Conservation (phyloP, 2,113 vertebrate genomes). For the Platysteira castanea region DNA sequence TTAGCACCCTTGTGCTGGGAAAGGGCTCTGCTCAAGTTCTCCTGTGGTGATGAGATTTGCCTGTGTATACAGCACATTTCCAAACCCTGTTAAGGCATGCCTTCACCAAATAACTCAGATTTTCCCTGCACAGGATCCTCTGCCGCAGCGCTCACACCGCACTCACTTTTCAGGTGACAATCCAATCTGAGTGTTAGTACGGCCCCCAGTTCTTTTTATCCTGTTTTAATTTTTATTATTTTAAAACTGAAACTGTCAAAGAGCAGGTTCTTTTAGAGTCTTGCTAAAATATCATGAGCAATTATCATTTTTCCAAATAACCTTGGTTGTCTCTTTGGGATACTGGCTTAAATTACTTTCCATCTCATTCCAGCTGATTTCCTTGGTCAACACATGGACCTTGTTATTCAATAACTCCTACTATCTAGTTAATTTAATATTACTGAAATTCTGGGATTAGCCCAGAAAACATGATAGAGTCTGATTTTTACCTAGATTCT, state of each 20-base stretch:
- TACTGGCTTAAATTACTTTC: conserved; percentile 7
- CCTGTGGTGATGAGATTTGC: not conserved
- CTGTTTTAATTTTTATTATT: not conserved
- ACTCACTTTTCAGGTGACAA: not conserved
- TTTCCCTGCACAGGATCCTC: not conserved
- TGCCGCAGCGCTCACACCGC: not conserved
- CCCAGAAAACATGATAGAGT: conserved; percentile 50
- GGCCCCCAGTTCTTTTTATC: not conserved
- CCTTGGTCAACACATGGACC: conserved; percentile 7
- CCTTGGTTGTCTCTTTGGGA: not conserved
- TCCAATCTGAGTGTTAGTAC: not conserved
- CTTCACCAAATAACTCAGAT: not conserved
- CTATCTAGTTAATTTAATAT: not conserved
- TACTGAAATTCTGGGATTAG: conserved; percentile 31
- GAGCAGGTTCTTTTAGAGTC: not conserved
- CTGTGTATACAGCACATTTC: not conserved
- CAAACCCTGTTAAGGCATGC: not conserved
- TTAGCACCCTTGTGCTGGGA: not conserved
- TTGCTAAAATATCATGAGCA: not conserved
- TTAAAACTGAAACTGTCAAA: not conserved
- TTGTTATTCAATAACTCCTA: conserved; percentile 51
- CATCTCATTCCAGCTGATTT: not conserved
- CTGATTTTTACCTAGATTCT: conserved; percentile 52
- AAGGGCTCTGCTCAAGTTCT: not conserved
- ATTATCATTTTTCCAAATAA: not conserved